Base-by-base conservation (phyloP, 1,140 invertebrate genomes). In the Ostrea edulis region DNA sequence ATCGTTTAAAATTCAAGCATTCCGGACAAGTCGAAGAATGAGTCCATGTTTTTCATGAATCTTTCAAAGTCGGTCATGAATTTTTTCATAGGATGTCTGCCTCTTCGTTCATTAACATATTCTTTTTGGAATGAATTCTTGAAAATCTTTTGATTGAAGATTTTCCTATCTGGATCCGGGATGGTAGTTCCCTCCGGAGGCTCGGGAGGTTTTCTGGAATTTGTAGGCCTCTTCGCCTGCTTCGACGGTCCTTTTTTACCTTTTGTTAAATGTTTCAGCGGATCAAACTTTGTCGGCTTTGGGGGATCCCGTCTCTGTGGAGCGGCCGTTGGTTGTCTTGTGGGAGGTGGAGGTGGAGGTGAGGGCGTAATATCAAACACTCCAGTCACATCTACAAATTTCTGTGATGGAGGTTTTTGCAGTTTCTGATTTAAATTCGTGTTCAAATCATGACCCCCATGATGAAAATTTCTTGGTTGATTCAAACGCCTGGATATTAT, bases 61-160 rank as follows among this genome's bases (percentile, higher is more conserved):
- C 68, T 77, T 77, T 77, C 68, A 29, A 77, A 77, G 35, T 77
- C 68, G 9, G 29, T 14, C 25, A 77, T 25, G 11, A 77, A 77
- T 29, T 77, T 25, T 29, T 77, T 77, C 68, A 77, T 14, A 77
- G 68, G 68, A 29, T 77, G 68, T 11, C 25, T 77, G 25, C 68
- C 25, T 77, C 68, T 25, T 12, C 29, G 68, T 14, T 77, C 68
- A 9, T 77, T 77, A 8, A 77, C 29, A 77, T 77, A 77, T 22
- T 77, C 68, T 77, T 77, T 77, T 17, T 77, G 68, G 14, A 77
- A 77, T 29, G 68, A 77, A 14, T 77, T 77, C 25, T 77, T 77
- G 14, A 77, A 77, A 9, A 77, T 77, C 35, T 77, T 77, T 25
- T 77, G 55, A 77, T 77, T 77, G 2, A 77, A 35, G 9, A 29